These are phyloP conservation scores for Celastrina argiolus DNA, from an alignment of 2,888 invertebrate species.

Conservation along the genomic window DNA sequence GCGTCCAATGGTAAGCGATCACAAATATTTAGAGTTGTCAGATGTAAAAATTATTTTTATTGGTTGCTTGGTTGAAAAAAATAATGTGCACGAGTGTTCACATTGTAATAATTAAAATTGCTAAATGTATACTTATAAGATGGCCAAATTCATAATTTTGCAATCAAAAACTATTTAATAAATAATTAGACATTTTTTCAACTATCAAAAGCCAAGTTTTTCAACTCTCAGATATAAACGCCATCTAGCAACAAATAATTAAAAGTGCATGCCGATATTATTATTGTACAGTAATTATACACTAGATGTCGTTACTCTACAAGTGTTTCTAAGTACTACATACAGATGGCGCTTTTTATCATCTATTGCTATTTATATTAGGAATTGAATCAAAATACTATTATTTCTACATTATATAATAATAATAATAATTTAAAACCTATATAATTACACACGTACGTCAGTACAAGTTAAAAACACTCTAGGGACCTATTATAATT, in stretches of 20 bases:
- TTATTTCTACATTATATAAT: too few species aligned
- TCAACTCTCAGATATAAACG: background rate
- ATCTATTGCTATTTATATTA: background rate
- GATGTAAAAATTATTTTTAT: background rate
- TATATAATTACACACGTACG: too few species aligned
- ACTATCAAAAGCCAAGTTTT: background rate
- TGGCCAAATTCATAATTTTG: too few species aligned
- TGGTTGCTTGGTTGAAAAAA: too few species aligned
- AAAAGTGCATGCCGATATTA: background rate
- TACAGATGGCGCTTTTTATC: background rate
- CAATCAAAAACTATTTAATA: too few species aligned
- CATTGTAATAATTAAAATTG: background rate
- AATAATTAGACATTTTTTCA: too few species aligned
- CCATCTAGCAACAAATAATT: background rate
- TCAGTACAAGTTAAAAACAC: too few species aligned
- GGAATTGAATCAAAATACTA: background rate
- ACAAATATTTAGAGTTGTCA: background rate
- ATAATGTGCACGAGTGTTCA: background rate
- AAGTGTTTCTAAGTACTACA: background rate
- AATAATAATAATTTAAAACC: too few species aligned
- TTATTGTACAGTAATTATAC: background rate
- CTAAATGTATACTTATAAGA: too few species aligned
- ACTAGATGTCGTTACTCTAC: background rate
- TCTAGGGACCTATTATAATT: too few species aligned
- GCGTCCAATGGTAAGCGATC: slow-evolving; percentile 47